Evolutionary conservation across 1,140 invertebrate species (phyloP).

Genomic region (Heliconius nattereri): DNA sequence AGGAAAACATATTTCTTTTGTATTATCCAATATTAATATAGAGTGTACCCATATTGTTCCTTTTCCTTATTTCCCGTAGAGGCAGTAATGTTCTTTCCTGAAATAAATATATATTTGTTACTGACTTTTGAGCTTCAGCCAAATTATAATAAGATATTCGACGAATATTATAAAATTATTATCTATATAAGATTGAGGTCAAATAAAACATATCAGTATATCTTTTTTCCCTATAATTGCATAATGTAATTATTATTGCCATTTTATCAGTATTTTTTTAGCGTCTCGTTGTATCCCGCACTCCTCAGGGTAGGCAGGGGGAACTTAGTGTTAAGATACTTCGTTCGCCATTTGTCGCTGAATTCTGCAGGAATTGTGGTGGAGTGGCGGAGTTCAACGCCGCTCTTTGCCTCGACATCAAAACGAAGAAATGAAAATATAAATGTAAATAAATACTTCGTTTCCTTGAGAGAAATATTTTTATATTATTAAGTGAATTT

Average conservation of each 20-base stretch:
- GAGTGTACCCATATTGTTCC: not conserved
- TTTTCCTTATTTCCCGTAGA: slow-evolving; percentile 41
- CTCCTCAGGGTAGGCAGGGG: no score
- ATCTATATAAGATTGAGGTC: not conserved
- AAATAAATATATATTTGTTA: not conserved
- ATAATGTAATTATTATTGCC: not conserved
- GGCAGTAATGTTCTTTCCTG: slow-evolving; percentile 50
- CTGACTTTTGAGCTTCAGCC: not conserved
- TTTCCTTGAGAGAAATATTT: no score
- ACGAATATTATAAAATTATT: not conserved
- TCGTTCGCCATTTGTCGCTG: no score
- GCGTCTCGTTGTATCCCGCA: no score
- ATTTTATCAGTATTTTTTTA: not conserved
- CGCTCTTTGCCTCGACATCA: no score
- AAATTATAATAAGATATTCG: not conserved
- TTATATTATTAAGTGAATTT: no score
- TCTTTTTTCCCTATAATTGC: not conserved
- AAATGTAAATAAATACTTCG: no score
- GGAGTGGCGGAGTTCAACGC: no score
- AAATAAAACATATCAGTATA: not conserved
- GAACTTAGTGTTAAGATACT: no score
- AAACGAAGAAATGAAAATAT: no score
- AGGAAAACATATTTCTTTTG: not conserved
- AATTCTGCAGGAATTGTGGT: no score
- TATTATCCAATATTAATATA: slow-evolving; percentile 10